Evolutionary conservation across 2,888 invertebrate genomes (phyloP).

Genomic region (Drosophila maculinotata): DNA sequence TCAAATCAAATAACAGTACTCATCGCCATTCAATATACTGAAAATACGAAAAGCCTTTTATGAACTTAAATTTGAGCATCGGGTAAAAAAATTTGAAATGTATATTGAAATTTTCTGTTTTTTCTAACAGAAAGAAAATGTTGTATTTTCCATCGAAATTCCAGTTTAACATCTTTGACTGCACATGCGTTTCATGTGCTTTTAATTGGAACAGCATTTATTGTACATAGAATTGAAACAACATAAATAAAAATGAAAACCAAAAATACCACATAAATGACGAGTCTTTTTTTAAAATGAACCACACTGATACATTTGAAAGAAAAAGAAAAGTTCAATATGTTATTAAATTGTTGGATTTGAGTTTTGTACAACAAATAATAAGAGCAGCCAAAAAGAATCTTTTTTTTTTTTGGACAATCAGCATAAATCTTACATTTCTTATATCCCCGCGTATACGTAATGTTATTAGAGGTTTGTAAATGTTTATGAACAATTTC

Average conservation of each 20-base stretch:
- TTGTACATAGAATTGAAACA: too few species aligned
- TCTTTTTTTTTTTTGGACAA: constrained; percentile 6
- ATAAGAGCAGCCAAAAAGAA: neutral
- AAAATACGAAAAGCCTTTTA: constrained; percentile 6
- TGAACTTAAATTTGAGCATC: neutral
- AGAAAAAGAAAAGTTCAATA: too few species aligned
- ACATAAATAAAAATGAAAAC: too few species aligned
- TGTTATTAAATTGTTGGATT: too few species aligned
- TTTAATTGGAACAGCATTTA: too few species aligned
- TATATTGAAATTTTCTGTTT: neutral
- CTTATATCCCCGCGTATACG: neutral
- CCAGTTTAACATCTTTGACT: too few species aligned
- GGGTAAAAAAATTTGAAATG: neutral
- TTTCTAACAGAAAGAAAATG: neutral
- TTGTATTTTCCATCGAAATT: too few species aligned
- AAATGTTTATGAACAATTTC: constrained; percentile 48
- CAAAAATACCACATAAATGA: too few species aligned
- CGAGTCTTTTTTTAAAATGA: too few species aligned
- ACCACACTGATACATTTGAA: too few species aligned
- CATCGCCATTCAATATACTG: constrained; percentile 8
- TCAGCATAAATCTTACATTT: constrained; percentile 5
- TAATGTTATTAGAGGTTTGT: constrained; percentile 7
- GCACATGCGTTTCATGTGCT: too few species aligned
- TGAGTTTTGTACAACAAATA: neutral
- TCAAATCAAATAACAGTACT: neutral